Conservation (phyloP, 2,888 invertebrate species). For the Hyles lineata region DNA sequence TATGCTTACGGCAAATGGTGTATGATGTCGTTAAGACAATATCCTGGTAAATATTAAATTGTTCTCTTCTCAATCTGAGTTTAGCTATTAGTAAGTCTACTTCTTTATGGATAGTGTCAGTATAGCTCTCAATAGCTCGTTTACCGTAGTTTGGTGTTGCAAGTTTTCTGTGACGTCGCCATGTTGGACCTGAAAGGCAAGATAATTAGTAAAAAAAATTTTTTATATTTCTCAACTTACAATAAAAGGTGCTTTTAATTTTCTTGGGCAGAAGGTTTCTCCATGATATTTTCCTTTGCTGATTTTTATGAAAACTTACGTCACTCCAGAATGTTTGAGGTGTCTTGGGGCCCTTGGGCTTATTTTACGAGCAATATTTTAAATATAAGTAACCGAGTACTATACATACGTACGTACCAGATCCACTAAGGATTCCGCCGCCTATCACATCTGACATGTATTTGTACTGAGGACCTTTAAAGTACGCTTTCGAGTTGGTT, state of each 20-base stretch:
- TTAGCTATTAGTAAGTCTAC: conserved; percentile 53
- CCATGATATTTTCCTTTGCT: no score
- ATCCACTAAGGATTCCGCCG: conserved; percentile 71
- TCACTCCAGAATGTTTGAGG: no score
- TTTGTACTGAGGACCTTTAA: conserved; percentile 73
- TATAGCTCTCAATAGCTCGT: conserved; percentile 62
- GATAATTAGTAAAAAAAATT: no score
- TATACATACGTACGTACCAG: conserved; percentile 58
- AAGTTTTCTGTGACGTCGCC: conserved; percentile 74
- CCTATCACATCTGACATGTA: conserved; percentile 69
- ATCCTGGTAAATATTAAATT: conserved; percentile 56
- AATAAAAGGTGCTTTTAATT: no score
- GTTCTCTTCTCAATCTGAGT: conserved; percentile 38
- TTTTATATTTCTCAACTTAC: no score
- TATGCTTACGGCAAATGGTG: conserved; percentile 68
- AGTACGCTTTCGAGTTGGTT: conserved; percentile 58
- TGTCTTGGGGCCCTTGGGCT: no score
- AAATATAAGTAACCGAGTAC: neutral
- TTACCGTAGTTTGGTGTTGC: conserved; percentile 69
- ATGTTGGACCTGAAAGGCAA: conserved; percentile 55
- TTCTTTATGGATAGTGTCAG: conserved; percentile 60
- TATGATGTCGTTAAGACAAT: conserved; percentile 65
- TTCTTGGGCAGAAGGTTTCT: no score
- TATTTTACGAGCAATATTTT: neutral
- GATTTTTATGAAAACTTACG: no score